Percentiles rank a stretch among this genome's conserved stretches.
phyloP scores from a whole-genome alignment of 1,140 invertebrate species.

The Magallana ariakensis region DNA sequence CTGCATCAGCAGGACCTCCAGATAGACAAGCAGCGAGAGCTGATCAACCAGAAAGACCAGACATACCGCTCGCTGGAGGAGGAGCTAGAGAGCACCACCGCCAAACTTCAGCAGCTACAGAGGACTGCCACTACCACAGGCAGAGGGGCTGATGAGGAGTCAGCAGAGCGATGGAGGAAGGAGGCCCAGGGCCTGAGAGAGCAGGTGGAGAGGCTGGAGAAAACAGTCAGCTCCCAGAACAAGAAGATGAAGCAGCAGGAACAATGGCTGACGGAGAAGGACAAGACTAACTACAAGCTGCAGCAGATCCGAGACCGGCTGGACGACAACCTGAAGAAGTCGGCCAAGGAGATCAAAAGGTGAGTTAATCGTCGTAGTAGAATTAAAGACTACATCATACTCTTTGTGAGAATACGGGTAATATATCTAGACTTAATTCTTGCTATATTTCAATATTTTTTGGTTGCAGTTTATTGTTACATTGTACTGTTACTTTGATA shows the following conservation, averaged over 20 bases:
- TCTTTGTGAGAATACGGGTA: no score
- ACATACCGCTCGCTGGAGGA: not conserved
- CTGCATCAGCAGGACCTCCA: conserved; percentile 18
- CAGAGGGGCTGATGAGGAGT: not conserved
- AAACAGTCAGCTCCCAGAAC: conserved; percentile 21
- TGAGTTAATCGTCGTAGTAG: not conserved
- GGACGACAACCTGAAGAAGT: conserved; percentile 57
- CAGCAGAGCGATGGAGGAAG: not conserved
- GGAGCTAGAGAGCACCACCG: conserved; percentile 26
- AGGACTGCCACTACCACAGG: not conserved
- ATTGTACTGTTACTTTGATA: no score
- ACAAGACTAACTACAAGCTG: conserved; percentile 52
- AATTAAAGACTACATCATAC: no score
- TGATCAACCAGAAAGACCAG: conserved; percentile 34
- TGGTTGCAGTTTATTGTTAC: no score
- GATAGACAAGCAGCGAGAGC: conserved; percentile 39
- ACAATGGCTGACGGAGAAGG: conserved; percentile 37
- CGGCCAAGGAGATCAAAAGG: conserved; percentile 61
- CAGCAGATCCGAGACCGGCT: conserved; percentile 41
- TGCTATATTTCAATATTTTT: no score
- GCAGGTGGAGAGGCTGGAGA: conserved; percentile 45
- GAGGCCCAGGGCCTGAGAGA: not conserved
- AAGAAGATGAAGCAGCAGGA: conserved; percentile 50
- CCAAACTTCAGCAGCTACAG: not conserved
- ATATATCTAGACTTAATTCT: no score